phyloP scores from a whole-genome alignment of 2,797 vertebrate species.

The Crax fasciolata region DNA sequence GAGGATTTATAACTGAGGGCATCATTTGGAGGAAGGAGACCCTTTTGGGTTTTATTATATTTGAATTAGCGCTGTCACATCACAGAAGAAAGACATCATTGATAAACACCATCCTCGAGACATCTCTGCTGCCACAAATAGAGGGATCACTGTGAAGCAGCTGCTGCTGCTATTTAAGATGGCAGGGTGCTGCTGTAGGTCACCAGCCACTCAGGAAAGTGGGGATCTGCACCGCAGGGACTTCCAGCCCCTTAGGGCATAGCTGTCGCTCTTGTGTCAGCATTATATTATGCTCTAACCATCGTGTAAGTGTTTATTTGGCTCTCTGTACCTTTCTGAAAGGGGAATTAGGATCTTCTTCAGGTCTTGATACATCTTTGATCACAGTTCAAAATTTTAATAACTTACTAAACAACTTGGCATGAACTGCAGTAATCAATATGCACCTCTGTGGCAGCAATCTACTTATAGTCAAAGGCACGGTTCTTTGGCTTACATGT shows the following conservation, averaged over 20 bases:
- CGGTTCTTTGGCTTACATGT: neutral
- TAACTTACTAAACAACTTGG: neutral
- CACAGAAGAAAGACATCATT: neutral
- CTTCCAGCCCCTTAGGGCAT: neutral
- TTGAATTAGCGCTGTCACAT: neutral
- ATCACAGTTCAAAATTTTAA: neutral
- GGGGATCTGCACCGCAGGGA: neutral
- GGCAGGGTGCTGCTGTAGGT: neutral
- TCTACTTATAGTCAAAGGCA: neutral
- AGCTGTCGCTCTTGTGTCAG: neutral
- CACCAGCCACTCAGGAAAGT: neutral
- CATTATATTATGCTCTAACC: neutral
- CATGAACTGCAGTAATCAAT: neutral
- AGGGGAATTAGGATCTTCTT: neutral
- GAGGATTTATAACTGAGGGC: neutral
- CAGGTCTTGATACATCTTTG: neutral
- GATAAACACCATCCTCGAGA: neutral
- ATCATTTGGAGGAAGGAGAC: neutral
- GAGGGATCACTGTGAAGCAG: neutral
- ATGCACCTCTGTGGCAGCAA: neutral
- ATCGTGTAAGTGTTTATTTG: neutral
- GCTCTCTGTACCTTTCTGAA: neutral
- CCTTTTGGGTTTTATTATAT: neutral
- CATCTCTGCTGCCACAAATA: neutral
- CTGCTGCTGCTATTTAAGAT: neutral